Conservation (phyloP, 2,797 vertebrate genomes). For the Pygocentrus nattereri region DNA sequence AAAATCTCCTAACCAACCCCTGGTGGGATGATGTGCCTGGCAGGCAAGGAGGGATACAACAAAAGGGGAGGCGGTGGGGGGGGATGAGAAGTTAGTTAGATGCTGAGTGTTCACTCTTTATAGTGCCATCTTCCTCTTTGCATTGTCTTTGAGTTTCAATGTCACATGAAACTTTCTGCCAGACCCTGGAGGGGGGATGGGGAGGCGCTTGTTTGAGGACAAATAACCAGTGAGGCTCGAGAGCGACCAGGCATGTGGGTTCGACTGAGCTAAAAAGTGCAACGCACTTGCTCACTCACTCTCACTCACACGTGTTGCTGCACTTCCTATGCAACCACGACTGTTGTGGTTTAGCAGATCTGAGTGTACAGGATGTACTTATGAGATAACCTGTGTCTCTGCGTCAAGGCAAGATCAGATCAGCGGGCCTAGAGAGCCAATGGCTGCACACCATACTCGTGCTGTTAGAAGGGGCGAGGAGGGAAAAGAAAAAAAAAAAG, state of each 20-base stretch:
- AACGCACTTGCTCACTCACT: background rate
- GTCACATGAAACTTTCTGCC: constrained; percentile 24
- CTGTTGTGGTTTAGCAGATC: constrained; percentile 59
- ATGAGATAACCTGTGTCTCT: constrained; percentile 28
- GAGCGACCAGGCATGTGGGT: constrained; percentile 43
- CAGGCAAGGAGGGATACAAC: constrained; percentile 27
- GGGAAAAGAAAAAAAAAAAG: background rate
- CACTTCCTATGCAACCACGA: constrained; percentile 58
- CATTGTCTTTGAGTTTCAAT: constrained; percentile 35
- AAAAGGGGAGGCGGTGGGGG: background rate
- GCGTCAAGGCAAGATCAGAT: background rate
- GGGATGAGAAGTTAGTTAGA: constrained; percentile 1
- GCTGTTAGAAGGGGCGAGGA: background rate
- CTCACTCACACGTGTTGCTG: constrained; percentile 15
- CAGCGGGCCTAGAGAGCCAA: background rate
- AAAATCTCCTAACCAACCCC: constrained; percentile 22
- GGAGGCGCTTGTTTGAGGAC: constrained; percentile 44
- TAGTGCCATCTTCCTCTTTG: constrained; percentile 7
- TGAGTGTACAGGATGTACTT: constrained; percentile 50
- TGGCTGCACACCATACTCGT: background rate
- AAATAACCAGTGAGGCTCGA: constrained; percentile 38
- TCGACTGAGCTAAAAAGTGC: constrained; percentile 17
- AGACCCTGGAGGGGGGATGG: background rate
- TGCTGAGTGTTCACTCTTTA: constrained; percentile 20
- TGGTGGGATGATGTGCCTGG: constrained; percentile 15